A percentile compares a stretch with the other conserved stretches of the same genome.
phyloP scores from a whole-genome alignment of 2,888 invertebrate species.

The Perizoma affinitatum region DNA sequence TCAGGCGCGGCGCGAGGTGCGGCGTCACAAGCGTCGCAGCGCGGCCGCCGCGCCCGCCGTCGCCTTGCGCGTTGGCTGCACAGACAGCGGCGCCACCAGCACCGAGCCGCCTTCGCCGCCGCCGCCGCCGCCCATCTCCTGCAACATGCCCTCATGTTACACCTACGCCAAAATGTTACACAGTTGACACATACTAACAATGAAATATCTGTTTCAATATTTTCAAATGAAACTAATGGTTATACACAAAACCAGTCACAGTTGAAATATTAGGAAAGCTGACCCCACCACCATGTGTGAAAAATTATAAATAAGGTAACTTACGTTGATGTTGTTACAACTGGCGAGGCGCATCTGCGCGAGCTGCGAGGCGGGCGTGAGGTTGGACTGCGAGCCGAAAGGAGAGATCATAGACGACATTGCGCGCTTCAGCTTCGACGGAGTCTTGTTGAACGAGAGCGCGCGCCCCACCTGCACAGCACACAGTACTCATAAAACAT shows the following conservation, averaged over 20 bases:
- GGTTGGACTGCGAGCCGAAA: conserved; percentile 92
- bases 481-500: conserved; percentile 2
- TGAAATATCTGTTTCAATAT: conserved; percentile 4
- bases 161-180: conserved; percentile 23
- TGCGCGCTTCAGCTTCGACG: conserved; percentile 95
- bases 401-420: conserved; percentile 98
- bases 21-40: conserved; percentile 88
- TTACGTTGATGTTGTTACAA: conserved; percentile 93
- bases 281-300: no score
- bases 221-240: background rate
- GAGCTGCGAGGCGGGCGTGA: conserved; percentile 92
- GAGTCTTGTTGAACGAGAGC: conserved; percentile 97
- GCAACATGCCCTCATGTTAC: conserved; percentile 42
- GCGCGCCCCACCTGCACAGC: conserved; percentile 91
- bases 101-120: conserved; percentile 83
- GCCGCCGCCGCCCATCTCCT: conserved; percentile 89
- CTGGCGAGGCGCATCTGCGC: conserved; percentile 94
- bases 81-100: conserved; percentile 91
- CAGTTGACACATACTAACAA: conserved; percentile 6
- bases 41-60: conserved; percentile 86
- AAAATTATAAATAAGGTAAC: conserved; percentile 47
- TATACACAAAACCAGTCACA: no score
- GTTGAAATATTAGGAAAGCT: no score
- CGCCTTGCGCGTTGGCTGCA: conserved; percentile 93
- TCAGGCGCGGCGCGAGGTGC: conserved; percentile 55